phyloP scores from a whole-genome alignment of 2,113 vertebrate species.

The Paramormyrops kingsleyae region DNA sequence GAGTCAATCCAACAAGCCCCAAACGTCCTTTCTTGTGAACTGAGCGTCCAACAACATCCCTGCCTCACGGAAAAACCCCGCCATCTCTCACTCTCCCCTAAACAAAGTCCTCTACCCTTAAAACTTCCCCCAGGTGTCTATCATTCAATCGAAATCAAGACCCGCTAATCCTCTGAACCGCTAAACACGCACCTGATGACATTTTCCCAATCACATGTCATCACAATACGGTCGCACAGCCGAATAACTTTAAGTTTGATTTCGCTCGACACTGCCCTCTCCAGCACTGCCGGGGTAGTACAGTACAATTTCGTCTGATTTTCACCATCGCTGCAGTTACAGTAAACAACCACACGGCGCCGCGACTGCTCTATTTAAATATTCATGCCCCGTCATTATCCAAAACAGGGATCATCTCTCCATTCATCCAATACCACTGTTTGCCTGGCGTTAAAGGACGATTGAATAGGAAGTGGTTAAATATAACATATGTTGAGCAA shows the following conservation, averaged over 20 bases:
- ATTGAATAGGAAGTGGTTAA: neutral
- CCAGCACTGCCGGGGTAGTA: neutral
- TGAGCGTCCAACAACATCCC: too few relatives aligned
- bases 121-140: too few relatives aligned
- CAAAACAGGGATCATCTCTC: neutral
- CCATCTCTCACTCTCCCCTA: too few relatives aligned
- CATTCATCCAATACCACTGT: neutral
- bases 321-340: constrained; percentile 3
- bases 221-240: too few relatives aligned
- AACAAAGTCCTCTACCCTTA: too few relatives aligned
- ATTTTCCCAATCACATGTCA: neutral
- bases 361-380: neutral
- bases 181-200: too few relatives aligned
- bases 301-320: neutral
- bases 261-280: constrained; percentile 2
- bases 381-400: neutral
- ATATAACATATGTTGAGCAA: neutral
- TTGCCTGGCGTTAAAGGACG: neutral
- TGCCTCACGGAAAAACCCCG: too few relatives aligned
- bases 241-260: too few relatives aligned
- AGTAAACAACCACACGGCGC: neutral
- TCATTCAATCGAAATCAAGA: too few relatives aligned
- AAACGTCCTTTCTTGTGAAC: too few relatives aligned
- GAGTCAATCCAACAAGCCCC: too few relatives aligned
- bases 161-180: too few relatives aligned